Evolutionary conservation across 2,888 invertebrate species (phyloP).

Genomic region (Pediacus dermestoides): DNA sequence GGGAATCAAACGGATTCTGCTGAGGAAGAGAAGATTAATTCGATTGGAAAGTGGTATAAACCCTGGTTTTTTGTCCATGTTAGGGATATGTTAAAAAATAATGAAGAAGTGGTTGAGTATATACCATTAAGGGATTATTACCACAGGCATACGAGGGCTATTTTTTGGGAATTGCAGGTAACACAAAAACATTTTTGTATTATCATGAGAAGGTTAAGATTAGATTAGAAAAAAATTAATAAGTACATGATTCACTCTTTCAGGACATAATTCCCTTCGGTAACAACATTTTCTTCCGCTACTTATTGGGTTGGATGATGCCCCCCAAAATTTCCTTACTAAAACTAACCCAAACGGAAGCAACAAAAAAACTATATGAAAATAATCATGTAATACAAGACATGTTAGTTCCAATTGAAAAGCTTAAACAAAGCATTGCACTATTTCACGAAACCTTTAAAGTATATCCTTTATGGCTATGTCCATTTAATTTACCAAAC

Average conservation of each 20-base stretch:
- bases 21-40: slow-evolving; percentile 64
- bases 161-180: slow-evolving; percentile 83
- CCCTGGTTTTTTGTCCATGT: slow-evolving; percentile 85
- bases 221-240: no score
- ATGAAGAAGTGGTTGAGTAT: slow-evolving; percentile 57
- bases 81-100: slow-evolving; percentile 51
- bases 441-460: slow-evolving; percentile 63
- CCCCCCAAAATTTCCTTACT: slow-evolving; percentile 79
- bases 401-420: slow-evolving; percentile 70
- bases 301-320: slow-evolving; percentile 74
- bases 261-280: slow-evolving; percentile 83
- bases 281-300: slow-evolving; percentile 69
- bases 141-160: slow-evolving; percentile 73
- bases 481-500: slow-evolving; percentile 69
- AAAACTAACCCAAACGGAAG: slow-evolving; percentile 71
- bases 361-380: slow-evolving; percentile 68
- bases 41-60: slow-evolving; percentile 73
- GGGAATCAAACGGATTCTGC: slow-evolving; percentile 64
- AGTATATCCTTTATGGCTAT: slow-evolving; percentile 78
- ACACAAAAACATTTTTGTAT: no score
- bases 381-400: slow-evolving; percentile 77
- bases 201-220: no score
- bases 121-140: slow-evolving; percentile 79
- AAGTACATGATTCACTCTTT: slow-evolving; percentile 15
- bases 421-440: slow-evolving; percentile 58